Conservation (phyloP, 2,888 invertebrate genomes). For the Aphidius colemani region DNA sequence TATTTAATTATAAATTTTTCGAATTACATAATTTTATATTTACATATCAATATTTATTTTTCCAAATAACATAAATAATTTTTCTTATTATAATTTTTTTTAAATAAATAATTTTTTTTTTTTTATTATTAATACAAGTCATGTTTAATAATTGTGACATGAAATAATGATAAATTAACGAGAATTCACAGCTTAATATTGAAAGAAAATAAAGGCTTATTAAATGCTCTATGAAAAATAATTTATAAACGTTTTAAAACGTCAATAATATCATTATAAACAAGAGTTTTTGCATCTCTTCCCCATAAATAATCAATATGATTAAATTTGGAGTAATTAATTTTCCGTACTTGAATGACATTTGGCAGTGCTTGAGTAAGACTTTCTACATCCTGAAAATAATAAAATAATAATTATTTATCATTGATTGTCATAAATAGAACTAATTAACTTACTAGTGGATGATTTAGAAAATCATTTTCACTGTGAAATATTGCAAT, state of each 20-base stretch:
- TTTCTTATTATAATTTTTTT: too few species aligned
- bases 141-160: too few species aligned
- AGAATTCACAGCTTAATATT: too few species aligned
- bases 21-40: background rate
- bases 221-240: background rate
- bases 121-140: too few species aligned
- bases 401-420: too few species aligned
- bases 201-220: too few species aligned
- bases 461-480: conserved; percentile 67
- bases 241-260: conserved; percentile 37
- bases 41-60: too few species aligned
- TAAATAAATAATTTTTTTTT: too few species aligned
- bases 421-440: background rate
- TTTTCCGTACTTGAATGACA: conserved; percentile 46
- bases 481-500: conserved; percentile 67
- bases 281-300: conserved; percentile 47
- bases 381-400: conserved; percentile 47
- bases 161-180: too few species aligned
- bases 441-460: conserved; percentile 38
- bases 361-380: conserved; percentile 50
- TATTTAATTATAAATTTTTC: background rate
- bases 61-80: too few species aligned
- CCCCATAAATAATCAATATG: conserved; percentile 57
- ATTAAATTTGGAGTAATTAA: conserved; percentile 52
- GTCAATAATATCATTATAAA: conserved; percentile 47